phyloP scores from a whole-genome alignment of 2,888 invertebrate genomes.

The Eilema griseolum region DNA sequence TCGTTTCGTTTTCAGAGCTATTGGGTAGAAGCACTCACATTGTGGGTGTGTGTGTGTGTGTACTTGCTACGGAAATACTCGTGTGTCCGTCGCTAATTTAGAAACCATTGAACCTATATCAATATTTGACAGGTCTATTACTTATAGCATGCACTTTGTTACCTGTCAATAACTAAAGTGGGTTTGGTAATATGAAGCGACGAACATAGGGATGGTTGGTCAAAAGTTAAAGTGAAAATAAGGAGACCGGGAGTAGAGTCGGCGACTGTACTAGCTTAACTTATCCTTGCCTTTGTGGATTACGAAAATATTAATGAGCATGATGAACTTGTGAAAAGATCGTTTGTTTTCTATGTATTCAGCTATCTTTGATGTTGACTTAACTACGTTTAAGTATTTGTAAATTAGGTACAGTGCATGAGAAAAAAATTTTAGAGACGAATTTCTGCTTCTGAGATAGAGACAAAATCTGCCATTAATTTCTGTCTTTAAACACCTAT shows the following conservation, averaged over 20 bases:
- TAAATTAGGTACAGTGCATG: too few relatives aligned
- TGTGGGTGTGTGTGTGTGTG: neutral
- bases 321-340: too few relatives aligned
- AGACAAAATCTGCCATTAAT: too few relatives aligned
- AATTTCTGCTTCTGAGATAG: too few relatives aligned
- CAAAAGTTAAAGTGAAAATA: neutral
- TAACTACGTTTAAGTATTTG: too few relatives aligned
- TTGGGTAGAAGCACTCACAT: neutral
- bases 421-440: too few relatives aligned
- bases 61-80: neutral
- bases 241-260: neutral
- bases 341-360: too few relatives aligned
- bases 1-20: neutral
- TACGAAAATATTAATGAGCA: too few relatives aligned
- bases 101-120: slow-evolving; percentile 50
- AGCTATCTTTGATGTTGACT: too few relatives aligned
- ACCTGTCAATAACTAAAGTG: slow-evolving; percentile 36
- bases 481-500: too few relatives aligned
- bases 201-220: neutral
- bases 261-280: too few relatives aligned
- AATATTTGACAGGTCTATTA: slow-evolving; percentile 50
- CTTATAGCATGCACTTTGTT: slow-evolving; percentile 39
- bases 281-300: too few relatives aligned
- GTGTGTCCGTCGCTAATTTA: slow-evolving; percentile 31
- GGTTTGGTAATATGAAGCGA: neutral